phyloP scores from a whole-genome alignment of 2,888 invertebrate genomes.

The Paralinhomoeus sp. region DNA sequence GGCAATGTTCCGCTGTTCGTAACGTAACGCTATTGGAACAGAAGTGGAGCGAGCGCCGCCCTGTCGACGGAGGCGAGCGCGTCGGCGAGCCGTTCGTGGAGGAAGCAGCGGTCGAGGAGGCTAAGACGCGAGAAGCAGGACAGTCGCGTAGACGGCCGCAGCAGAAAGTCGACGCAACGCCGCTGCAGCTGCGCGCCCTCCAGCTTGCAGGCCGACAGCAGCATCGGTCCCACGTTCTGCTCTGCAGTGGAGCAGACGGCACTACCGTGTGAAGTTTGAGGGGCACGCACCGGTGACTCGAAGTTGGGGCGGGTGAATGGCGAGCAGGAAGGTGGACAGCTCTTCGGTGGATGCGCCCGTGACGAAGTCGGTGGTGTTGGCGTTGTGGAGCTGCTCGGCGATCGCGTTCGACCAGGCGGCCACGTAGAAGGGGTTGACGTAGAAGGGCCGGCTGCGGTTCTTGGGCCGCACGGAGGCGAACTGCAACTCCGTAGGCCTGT shows the following conservation, averaged over 20 bases:
- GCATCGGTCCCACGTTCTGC: constrained; percentile 20
- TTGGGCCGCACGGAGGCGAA: background rate
- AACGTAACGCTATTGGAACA: no score
- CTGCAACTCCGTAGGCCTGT: background rate
- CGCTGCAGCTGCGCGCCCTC: constrained; percentile 21
- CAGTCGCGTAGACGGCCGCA: constrained; percentile 17
- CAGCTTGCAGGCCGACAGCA: constrained; percentile 24
- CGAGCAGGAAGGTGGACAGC: constrained; percentile 6
- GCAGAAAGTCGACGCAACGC: constrained; percentile 20
- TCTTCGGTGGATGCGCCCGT: constrained; percentile 2
- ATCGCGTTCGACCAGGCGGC: constrained; percentile 6
- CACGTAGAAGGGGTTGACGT: constrained; percentile 6
- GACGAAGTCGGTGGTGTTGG: constrained; percentile 1
- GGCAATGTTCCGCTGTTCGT: constrained; percentile 25
- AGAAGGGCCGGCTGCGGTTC: background rate
- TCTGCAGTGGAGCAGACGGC: constrained; percentile 10
- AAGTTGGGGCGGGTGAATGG: constrained; percentile 25
- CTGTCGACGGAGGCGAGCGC: no score
- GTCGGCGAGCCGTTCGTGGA: constrained; percentile 22
- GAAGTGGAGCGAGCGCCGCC: no score
- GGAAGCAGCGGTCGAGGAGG: constrained; percentile 22
- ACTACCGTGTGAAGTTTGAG: background rate
- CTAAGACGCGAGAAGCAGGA: constrained; percentile 23
- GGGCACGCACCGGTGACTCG: constrained; percentile 16
- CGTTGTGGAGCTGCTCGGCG: background rate